phyloP scores from a whole-genome alignment of 2,113 vertebrate species.

The Fulica atra region DNA sequence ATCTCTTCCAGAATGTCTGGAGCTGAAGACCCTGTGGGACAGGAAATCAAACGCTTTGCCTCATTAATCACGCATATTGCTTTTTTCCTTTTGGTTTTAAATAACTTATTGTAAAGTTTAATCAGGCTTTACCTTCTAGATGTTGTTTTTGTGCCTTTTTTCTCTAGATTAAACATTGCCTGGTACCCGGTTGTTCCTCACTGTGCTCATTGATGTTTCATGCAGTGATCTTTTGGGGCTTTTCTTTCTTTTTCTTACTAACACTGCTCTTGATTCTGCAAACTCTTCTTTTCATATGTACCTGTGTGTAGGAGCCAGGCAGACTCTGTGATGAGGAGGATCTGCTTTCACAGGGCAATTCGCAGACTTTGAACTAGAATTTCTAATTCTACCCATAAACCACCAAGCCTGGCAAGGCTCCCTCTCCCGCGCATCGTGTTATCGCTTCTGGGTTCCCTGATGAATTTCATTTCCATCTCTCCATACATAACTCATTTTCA shows the following conservation, averaged over 20 bases:
- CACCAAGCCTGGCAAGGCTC: background rate
- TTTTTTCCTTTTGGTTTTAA: background rate
- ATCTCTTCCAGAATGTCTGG: background rate
- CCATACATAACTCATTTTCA: background rate
- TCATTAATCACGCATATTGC: background rate
- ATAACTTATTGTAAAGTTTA: background rate
- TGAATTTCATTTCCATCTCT: background rate
- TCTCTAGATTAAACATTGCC: background rate
- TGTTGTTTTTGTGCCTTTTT: background rate
- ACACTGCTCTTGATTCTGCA: background rate
- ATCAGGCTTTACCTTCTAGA: constrained; percentile 6
- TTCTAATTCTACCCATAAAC: background rate
- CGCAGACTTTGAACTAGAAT: background rate
- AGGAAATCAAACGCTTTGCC: background rate
- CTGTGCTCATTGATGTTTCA: constrained; percentile 17
- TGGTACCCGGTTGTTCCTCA: background rate
- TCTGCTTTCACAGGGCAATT: background rate
- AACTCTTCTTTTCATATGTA: background rate
- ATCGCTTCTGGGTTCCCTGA: background rate
- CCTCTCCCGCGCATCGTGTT: background rate
- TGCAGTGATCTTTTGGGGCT: background rate
- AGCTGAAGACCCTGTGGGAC: background rate
- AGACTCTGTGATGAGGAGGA: background rate
- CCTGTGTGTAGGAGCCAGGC: background rate
- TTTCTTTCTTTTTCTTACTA: background rate